A percentile compares a stretch with the other conserved stretches of the same genome.
phyloP scores from a whole-genome alignment of 2,888 invertebrate genomes.

The Desoria tigrina region DNA sequence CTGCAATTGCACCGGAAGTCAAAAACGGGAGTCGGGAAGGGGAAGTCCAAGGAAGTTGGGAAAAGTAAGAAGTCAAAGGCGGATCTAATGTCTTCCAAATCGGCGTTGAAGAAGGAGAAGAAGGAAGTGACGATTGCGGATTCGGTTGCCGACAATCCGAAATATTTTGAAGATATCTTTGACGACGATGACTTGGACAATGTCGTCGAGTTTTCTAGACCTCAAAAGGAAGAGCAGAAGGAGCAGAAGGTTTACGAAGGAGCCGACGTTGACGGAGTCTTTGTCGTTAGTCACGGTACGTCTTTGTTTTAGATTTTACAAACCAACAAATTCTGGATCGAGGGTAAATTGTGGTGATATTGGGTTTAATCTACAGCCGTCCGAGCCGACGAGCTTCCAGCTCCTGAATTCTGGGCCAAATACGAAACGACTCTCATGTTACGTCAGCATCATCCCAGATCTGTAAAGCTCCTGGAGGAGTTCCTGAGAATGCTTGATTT shows the following conservation, averaged over 20 bases:
- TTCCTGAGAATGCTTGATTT: conserved; percentile 25
- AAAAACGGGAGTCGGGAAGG: too few species aligned
- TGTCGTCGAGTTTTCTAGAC: conserved; percentile 6
- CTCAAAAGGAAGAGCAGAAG: conserved; percentile 6
- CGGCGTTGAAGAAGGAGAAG: too few species aligned
- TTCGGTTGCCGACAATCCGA: not conserved
- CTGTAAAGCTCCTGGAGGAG: conserved; percentile 20
- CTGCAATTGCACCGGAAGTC: too few species aligned
- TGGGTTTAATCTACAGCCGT: conserved; percentile 12
- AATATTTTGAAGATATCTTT: not conserved
- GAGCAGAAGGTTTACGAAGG: conserved; percentile 24
- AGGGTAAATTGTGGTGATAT: too few species aligned
- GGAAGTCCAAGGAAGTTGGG: too few species aligned
- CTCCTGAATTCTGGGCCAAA: conserved; percentile 34
- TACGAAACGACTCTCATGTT: conserved; percentile 30
- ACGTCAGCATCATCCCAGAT: conserved; percentile 32
- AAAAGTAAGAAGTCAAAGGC: too few species aligned
- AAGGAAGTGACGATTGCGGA: not conserved
- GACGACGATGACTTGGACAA: conserved; percentile 5
- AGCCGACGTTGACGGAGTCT: conserved; percentile 31
- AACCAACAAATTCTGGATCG: too few species aligned
- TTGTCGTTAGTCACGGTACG: conserved; percentile 31
- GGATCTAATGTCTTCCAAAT: too few species aligned
- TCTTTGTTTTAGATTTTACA: not conserved
- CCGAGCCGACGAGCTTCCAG: conserved; percentile 29